phyloP scores from a whole-genome alignment of 2,797 vertebrate species.

The Huso huso region DNA sequence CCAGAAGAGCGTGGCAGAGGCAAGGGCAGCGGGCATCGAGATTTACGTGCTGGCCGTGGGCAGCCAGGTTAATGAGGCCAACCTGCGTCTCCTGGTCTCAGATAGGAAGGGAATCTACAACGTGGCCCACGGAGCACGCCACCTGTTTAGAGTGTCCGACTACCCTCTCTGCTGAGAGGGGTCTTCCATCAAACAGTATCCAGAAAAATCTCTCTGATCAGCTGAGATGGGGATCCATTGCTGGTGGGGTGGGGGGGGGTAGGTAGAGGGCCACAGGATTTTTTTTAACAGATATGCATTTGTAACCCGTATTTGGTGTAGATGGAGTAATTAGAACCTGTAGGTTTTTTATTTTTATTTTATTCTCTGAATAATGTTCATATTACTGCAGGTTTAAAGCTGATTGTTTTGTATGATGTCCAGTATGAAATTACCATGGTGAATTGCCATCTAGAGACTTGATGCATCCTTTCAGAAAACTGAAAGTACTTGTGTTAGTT shows the following conservation, averaged over 20 bases:
- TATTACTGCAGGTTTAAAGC: too few species aligned
- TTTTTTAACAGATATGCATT: too few species aligned
- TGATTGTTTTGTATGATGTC: too few species aligned
- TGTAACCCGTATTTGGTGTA: too few species aligned
- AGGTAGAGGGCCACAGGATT: neutral
- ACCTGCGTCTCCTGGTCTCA: constrained; percentile 68
- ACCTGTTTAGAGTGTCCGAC: constrained; percentile 76
- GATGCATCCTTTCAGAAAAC: too few species aligned
- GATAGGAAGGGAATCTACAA: constrained; percentile 56
- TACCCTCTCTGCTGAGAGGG: constrained; percentile 76
- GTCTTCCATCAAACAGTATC: constrained; percentile 89
- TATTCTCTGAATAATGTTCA: too few species aligned
- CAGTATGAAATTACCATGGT: too few species aligned
- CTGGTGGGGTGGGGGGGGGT: neutral
- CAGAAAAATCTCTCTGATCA: constrained; percentile 69
- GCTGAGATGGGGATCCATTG: constrained; percentile 10
- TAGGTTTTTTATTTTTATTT: too few species aligned
- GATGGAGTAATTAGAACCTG: too few species aligned
- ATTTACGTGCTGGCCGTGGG: constrained; percentile 75
- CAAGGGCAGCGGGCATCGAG: constrained; percentile 56
- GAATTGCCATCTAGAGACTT: too few species aligned
- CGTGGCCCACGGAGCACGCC: constrained; percentile 63
- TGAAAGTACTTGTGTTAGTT: too few species aligned
- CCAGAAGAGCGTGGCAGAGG: constrained; percentile 60
- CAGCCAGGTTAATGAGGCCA: constrained; percentile 68